Base-by-base conservation (phyloP, 2,888 invertebrate genomes). In the Drosophila barbarae region DNA sequence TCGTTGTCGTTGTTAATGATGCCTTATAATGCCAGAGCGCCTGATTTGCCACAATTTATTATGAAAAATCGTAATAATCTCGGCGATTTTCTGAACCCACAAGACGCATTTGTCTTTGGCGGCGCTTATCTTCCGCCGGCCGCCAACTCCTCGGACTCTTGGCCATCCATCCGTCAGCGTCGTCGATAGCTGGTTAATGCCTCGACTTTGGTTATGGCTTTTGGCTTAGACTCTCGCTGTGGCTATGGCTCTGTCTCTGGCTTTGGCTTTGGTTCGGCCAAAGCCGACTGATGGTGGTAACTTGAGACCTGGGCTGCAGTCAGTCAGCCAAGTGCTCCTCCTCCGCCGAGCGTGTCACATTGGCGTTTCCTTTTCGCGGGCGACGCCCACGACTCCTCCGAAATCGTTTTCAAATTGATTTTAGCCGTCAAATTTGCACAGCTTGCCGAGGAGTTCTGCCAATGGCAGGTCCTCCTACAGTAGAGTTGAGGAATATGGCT, bases 1-100 rank as follows among this genome's bases (percentile, higher is more conserved):
- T 65, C 58, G 71, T 79, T 81, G 73, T 76, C 73, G 70, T 76
- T 77, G 75, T 80, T 86, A 87, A 84, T 85, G 85, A 84, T 86
- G 86, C 76, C 83, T 86, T 81, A 73, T 84, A 79, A 83, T 85
- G 84, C 87, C 87, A 86, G 77, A 79, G 83, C 86, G 86, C 83
- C 87, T 87, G 87, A 87, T 87, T 87, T 87, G 87, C 87, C 81
- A 87, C 87, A 86, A 87, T 87, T 87, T 87, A 87, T 87, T 87
- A 87, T 87, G 86, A 82, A 82, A 69, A 82, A 83, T 83, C 84
- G 81, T 85, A 81, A 84, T 83, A 83, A 83, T 83, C 84, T 83
- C 68, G 41, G 78, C 81, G 85, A 85, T 82, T 84, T 69, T 72
- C 72, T 75, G 82, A 85, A 83, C 82, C 76, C 82, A 83, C 82